Percentiles rank a stretch among this genome's conserved stretches.
Conservation (phyloP, 2,113 vertebrate genomes). For the Mustelus asterias region DNA sequence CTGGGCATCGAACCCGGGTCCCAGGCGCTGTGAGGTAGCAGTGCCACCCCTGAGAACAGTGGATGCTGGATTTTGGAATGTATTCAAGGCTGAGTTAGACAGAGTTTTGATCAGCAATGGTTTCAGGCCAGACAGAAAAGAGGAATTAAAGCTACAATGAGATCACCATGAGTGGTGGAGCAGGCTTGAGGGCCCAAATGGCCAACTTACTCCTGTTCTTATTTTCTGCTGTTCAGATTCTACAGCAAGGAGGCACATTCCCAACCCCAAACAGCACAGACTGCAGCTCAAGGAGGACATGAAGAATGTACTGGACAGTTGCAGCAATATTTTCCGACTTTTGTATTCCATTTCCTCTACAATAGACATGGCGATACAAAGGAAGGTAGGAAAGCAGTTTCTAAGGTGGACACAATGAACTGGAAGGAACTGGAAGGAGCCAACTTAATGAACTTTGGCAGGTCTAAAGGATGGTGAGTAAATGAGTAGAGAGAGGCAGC, state of each 20-base stretch:
- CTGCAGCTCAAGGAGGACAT: neutral
- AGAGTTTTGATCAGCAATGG: neutral
- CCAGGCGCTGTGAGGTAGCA: too few species aligned
- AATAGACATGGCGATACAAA: too few species aligned
- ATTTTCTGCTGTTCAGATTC: neutral
- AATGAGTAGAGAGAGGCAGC: neutral
- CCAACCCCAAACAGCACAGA: neutral
- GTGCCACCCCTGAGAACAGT: too few species aligned
- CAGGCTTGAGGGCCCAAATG: neutral
- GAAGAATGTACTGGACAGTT: too few species aligned
- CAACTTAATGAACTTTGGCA: neutral
- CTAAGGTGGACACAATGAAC: neutral
- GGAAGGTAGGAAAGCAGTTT: too few species aligned
- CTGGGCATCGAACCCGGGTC: too few species aligned
- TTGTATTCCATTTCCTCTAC: too few species aligned
- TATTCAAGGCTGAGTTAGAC: neutral
- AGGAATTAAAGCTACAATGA: neutral
- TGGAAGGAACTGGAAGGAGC: neutral
- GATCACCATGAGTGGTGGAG: neutral
- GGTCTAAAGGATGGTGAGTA: neutral
- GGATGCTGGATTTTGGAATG: neutral
- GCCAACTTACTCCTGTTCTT: neutral
- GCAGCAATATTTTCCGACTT: too few species aligned
- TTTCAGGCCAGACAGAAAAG: neutral
- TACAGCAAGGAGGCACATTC: neutral